Conservation (phyloP, 1,140 invertebrate genomes). For the Venturia canescens region DNA sequence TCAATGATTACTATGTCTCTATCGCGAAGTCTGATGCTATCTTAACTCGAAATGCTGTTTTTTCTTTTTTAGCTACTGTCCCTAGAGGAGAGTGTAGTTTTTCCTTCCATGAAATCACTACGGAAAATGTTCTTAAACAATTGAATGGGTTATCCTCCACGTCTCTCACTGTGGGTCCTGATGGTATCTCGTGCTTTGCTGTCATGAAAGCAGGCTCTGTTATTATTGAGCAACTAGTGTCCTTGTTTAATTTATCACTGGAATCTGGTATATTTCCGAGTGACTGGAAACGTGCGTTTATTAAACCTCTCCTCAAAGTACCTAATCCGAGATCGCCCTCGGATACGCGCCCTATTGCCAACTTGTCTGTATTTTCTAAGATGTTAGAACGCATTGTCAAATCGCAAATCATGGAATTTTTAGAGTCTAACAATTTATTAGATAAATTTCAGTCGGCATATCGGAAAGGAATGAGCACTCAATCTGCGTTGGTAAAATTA, state of each 20-base stretch:
- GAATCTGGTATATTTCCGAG: background rate
- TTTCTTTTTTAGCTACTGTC: background rate
- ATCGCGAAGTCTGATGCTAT: background rate
- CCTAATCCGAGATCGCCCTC: background rate
- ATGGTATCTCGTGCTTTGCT: too few species aligned
- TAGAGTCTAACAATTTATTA: constrained; percentile 2
- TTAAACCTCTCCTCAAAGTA: background rate
- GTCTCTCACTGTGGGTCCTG: too few species aligned
- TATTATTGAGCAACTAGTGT: too few species aligned
- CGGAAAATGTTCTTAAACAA: too few species aligned
- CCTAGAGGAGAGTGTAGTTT: too few species aligned
- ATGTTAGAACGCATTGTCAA: constrained; percentile 23
- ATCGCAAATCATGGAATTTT: background rate
- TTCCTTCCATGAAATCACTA: too few species aligned
- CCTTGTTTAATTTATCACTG: background rate
- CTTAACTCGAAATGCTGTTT: background rate
- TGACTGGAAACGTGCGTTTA: background rate
- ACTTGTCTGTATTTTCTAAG: constrained; percentile 22
- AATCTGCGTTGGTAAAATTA: constrained; percentile 45
- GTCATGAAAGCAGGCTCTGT: too few species aligned
- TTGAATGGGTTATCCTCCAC: too few species aligned
- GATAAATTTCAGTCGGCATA: constrained; percentile 44
- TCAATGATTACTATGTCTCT: too few species aligned
- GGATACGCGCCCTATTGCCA: constrained; percentile 31
- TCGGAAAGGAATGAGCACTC: constrained; percentile 37